A percentile compares a stretch with the other conserved stretches of the same genome.
Conservation (phyloP, 2,888 invertebrate genomes). For the Xanthia togata region DNA sequence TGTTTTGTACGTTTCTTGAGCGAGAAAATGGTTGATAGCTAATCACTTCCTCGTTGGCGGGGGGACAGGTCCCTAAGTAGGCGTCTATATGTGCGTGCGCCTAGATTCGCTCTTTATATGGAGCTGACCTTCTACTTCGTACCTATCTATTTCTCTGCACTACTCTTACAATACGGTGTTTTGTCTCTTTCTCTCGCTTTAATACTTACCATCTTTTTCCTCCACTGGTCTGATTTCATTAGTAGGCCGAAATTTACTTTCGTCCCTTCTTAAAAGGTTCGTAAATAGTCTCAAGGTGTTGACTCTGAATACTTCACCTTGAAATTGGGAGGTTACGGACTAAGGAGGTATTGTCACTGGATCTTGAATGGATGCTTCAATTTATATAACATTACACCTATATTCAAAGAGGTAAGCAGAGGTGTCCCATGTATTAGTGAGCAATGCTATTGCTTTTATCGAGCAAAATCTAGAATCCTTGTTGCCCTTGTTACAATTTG, state of each 20-base stretch:
- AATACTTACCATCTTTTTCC: conserved; percentile 31
- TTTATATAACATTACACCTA: neutral
- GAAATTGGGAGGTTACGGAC: conserved; percentile 4
- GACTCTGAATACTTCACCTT: conserved; percentile 33
- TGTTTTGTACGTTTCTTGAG: neutral
- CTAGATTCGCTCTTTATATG: too few relatives aligned
- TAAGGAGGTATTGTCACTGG: conserved; percentile 10
- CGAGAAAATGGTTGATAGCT: neutral
- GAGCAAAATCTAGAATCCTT: too few relatives aligned
- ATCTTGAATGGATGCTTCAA: neutral
- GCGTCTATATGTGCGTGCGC: neutral
- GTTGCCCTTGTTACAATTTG: too few relatives aligned
- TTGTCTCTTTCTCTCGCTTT: conserved; percentile 29
- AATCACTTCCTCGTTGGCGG: neutral
- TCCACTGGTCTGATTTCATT: conserved; percentile 38
- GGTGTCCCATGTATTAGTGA: neutral
- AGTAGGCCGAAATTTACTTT: conserved; percentile 47
- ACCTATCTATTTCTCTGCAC: neutral
- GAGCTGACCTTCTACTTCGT: conserved; percentile 19
- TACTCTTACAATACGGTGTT: conserved; percentile 18
- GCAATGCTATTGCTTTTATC: too few relatives aligned
- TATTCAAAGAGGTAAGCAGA: neutral
- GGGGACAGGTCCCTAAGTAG: neutral
- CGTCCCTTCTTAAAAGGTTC: conserved; percentile 29
- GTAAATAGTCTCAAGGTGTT: conserved; percentile 35